Conservation (phyloP, 2,797 vertebrate species). For the Malacoraja senta region DNA sequence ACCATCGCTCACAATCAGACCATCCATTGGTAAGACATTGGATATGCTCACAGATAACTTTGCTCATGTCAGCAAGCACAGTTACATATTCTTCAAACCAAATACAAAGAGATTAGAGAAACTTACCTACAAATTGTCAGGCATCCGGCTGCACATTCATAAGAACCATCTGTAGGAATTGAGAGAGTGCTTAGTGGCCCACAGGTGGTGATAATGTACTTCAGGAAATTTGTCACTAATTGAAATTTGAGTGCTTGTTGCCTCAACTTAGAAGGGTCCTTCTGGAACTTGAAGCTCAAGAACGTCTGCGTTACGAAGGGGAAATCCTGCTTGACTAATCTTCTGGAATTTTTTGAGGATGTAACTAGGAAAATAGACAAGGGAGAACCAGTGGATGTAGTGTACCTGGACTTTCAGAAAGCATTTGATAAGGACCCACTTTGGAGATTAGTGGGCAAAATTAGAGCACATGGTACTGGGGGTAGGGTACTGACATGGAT, state of each 20-base stretch:
- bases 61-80: not conserved
- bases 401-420: no score
- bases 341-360: no score
- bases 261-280: not conserved
- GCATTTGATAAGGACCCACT: no score
- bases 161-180: not conserved
- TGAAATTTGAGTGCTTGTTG: not conserved
- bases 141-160: not conserved
- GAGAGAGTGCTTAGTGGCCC: not conserved
- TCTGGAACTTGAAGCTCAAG: not conserved
- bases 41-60: not conserved
- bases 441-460: no score
- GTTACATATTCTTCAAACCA: not conserved
- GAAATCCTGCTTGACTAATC: no score
- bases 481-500: no score
- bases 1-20: not conserved
- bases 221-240: not conserved
- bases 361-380: no score
- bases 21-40: not conserved
- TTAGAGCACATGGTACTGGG: no score
- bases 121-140: not conserved
- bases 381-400: no score
- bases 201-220: not conserved
- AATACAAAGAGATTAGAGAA: not conserved
- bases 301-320: no score